Conservation (phyloP, 2,888 invertebrate species). For the Cerastoderma edule region DNA sequence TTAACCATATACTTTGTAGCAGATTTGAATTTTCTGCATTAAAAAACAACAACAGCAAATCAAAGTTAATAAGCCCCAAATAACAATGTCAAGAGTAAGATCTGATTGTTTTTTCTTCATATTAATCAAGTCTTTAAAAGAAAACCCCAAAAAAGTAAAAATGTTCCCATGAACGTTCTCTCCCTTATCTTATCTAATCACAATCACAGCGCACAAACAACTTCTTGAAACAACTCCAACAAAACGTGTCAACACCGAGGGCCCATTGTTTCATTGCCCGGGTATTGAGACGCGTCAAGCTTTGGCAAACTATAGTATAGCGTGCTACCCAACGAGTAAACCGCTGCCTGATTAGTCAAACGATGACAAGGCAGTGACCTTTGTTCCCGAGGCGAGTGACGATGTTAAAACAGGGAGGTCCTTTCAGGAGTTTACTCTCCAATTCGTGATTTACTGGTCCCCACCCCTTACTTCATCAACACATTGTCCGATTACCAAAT, state of each 20-base stretch:
- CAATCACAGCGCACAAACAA: slow-evolving; percentile 8
- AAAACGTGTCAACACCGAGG: slow-evolving; percentile 23
- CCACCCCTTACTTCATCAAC: too few relatives aligned
- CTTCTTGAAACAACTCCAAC: slow-evolving; percentile 16
- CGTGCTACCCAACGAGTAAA: slow-evolving; percentile 21
- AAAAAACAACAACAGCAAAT: background rate
- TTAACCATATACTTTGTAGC: too few relatives aligned
- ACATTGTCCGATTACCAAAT: too few relatives aligned
- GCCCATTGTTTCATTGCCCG: slow-evolving; percentile 11
- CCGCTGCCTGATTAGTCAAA: slow-evolving; percentile 32
- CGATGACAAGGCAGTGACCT: slow-evolving; percentile 31
- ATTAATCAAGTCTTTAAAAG: too few relatives aligned
- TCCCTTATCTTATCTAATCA: slow-evolving; percentile 13
- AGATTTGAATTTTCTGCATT: too few relatives aligned
- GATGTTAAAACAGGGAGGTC: slow-evolving; percentile 12
- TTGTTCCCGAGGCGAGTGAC: slow-evolving; percentile 14
- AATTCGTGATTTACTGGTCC: background rate
- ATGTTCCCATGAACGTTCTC: slow-evolving; percentile 16
- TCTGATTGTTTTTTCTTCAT: background rate
- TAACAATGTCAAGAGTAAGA: too few relatives aligned
- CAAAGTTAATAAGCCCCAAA: background rate
- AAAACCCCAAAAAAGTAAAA: slow-evolving; percentile 5
- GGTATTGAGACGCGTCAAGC: background rate
- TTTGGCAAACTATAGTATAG: slow-evolving; percentile 11
- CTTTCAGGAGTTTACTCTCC: slow-evolving; percentile 1